phyloP scores from a whole-genome alignment of 2,888 invertebrate species.

The Lasioglossum calceatum region DNA sequence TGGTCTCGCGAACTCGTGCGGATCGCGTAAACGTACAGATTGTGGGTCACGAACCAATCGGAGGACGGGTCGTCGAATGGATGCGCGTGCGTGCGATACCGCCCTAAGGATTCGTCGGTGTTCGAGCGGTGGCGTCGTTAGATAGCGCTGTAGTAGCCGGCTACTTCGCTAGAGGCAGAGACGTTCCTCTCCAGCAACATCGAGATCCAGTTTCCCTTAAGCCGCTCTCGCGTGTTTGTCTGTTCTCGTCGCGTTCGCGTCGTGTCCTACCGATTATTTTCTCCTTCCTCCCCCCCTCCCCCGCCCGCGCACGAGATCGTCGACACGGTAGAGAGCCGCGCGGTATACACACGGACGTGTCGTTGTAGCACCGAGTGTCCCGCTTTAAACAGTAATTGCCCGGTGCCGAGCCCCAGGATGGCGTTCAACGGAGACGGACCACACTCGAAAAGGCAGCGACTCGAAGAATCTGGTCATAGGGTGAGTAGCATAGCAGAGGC shows the following conservation, averaged over 20 bases:
- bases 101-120: conserved; percentile 42
- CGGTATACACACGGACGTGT: conserved; percentile 63
- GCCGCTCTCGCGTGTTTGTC: conserved; percentile 80
- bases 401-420: conserved; percentile 78
- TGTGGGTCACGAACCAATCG: conserved; percentile 43
- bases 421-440: conserved; percentile 85
- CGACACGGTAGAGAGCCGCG: conserved; percentile 60
- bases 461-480: conserved; percentile 83
- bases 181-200: conserved; percentile 65
- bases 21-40: neutral
- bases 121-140: conserved; percentile 44
- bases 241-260: conserved; percentile 76
- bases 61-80: neutral
- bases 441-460: conserved; percentile 84
- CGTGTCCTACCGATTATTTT: conserved; percentile 78
- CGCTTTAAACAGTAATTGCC: conserved; percentile 51
- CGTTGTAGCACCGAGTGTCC: conserved; percentile 62
- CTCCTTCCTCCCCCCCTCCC: conserved; percentile 72
- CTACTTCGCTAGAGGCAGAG: conserved; percentile 62
- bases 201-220: conserved; percentile 80
- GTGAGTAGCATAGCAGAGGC: conserved; percentile 72
- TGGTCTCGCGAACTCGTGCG: neutral
- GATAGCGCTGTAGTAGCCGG: conserved; percentile 65
- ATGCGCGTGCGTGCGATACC: conserved; percentile 38
- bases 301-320: conserved; percentile 68